A percentile compares a stretch with the other conserved stretches of the same genome.
Conservation (phyloP, 2,797 vertebrate species). For the Notolabrus celidotus region DNA sequence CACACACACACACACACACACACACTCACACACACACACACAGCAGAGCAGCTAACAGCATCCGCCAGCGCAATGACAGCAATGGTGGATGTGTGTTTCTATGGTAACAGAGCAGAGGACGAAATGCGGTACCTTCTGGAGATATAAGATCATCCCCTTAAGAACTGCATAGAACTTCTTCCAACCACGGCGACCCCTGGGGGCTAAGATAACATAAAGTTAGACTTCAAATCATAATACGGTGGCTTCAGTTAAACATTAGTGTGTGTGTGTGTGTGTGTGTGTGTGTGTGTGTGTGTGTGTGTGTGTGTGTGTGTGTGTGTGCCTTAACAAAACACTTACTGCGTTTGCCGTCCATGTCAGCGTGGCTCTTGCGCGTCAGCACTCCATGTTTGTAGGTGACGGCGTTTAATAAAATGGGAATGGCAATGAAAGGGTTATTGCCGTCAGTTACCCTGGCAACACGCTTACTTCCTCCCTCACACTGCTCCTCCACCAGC, state of each 20-base stretch:
- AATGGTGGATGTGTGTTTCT: slow-evolving; percentile 73
- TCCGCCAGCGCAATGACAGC: slow-evolving; percentile 52
- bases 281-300: background rate
- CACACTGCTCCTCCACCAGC: slow-evolving; percentile 96
- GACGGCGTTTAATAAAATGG: slow-evolving; percentile 91
- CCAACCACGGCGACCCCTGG: slow-evolving; percentile 96
- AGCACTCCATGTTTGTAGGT: slow-evolving; percentile 97
- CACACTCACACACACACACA: slow-evolving; percentile 13
- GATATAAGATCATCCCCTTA: slow-evolving; percentile 96
- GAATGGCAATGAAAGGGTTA: slow-evolving; percentile 97
- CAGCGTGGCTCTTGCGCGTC: slow-evolving; percentile 94
- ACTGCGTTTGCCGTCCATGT: slow-evolving; percentile 99
- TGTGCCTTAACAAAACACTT: slow-evolving; percentile 61
- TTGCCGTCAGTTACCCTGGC: slow-evolving; percentile 93
- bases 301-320: background rate
- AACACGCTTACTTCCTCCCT: slow-evolving; percentile 92
- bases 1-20: slow-evolving; percentile 14
- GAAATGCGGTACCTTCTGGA: slow-evolving; percentile 92
- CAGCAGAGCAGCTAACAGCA: slow-evolving; percentile 55
- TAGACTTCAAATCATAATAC: background rate
- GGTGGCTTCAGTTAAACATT: background rate
- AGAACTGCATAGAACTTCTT: slow-evolving; percentile 99
- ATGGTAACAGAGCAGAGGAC: slow-evolving; percentile 73
- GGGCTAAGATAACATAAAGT: slow-evolving; percentile 81
- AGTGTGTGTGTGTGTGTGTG: background rate